Evolutionary conservation across 2,888 invertebrate genomes (phyloP).

Genomic region (Bugula neritina): DNA sequence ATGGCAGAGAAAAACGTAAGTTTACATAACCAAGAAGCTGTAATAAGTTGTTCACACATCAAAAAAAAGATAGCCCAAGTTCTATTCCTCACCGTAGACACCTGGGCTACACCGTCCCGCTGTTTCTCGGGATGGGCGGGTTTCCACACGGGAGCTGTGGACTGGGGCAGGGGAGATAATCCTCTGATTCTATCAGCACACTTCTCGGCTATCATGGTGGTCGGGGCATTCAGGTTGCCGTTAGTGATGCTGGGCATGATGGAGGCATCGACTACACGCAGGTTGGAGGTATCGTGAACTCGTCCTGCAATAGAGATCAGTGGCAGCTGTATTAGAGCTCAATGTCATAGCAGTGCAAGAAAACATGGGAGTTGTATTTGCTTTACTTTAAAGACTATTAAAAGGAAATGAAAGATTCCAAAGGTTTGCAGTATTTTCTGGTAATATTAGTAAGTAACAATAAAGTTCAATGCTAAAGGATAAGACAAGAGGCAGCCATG

Average conservation of each 20-base stretch:
- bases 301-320: background rate
- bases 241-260: slow-evolving; percentile 71
- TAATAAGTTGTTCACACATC: no score
- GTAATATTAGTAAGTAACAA: no score
- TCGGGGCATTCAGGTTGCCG: slow-evolving; percentile 63
- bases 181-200: slow-evolving; percentile 55
- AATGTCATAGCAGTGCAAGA: background rate
- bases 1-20: no score
- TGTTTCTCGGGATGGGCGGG: slow-evolving; percentile 33
- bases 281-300: slow-evolving; percentile 53
- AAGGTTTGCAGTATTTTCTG: no score
- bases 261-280: slow-evolving; percentile 75
- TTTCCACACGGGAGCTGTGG: slow-evolving; percentile 45
- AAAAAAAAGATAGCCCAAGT: no score
- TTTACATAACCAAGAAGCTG: no score
- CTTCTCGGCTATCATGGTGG: slow-evolving; percentile 57
- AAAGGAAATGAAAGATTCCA: no score
- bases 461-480: no score
- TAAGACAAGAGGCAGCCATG: no score
- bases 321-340: background rate
- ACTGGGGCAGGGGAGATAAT: slow-evolving; percentile 43
- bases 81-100: background rate
- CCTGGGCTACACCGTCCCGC: slow-evolving; percentile 17
- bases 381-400: no score
- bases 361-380: no score